Evolutionary conservation across 2,888 invertebrate species (phyloP).

Genomic region (Rhyacophila evoluta): DNA sequence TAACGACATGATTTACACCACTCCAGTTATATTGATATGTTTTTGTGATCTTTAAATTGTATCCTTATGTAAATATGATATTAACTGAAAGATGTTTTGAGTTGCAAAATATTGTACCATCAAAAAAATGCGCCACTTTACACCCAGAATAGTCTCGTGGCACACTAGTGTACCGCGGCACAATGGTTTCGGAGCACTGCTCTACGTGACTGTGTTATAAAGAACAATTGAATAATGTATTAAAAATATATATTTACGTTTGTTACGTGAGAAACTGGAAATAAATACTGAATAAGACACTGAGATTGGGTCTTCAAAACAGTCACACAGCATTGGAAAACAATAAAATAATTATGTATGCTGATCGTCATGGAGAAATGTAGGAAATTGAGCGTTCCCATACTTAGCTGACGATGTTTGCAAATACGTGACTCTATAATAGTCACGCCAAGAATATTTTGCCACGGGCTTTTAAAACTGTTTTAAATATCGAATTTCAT

Average conservation of each 20-base stretch:
- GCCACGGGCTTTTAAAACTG: background rate
- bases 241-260: slow-evolving; percentile 5
- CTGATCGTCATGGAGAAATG: slow-evolving; percentile 17
- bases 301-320: slow-evolving; percentile 2
- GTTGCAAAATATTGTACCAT: too few species aligned
- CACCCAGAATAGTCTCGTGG: too few species aligned
- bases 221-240: background rate
- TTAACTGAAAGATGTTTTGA: too few species aligned
- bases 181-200: too few species aligned
- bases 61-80: too few species aligned
- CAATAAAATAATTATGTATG: slow-evolving; percentile 24
- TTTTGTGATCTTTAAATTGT: too few species aligned
- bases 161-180: too few species aligned
- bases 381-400: slow-evolving; percentile 1
- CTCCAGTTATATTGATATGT: too few species aligned
- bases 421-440: background rate
- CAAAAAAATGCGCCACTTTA: too few species aligned
- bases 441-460: background rate
- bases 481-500: slow-evolving; percentile 8
- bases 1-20: too few species aligned
- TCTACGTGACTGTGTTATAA: background rate
- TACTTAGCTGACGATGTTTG: slow-evolving; percentile 2
- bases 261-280: slow-evolving; percentile 14
- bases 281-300: background rate
- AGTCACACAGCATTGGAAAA: slow-evolving; percentile 20